Evolutionary conservation across 1,140 invertebrate species (phyloP).

Genomic region (Drosophila sulfurigaster): DNA sequence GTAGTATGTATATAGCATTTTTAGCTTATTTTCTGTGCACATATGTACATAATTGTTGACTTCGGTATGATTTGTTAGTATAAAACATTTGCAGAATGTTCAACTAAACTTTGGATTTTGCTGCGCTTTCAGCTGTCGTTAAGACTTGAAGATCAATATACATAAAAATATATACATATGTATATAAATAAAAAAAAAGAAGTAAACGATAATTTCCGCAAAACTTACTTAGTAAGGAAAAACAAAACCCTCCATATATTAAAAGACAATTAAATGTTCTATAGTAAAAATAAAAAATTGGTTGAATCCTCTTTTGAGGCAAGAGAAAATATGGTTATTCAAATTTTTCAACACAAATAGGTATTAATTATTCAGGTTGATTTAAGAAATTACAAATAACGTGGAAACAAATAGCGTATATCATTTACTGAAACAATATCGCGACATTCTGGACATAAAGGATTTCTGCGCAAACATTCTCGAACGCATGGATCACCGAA

Average conservation of each 20-base stretch:
- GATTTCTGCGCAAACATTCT: not conserved
- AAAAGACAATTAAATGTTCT: no score
- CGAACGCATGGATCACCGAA: not conserved
- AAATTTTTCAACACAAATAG: no score
- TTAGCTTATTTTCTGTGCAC: slow-evolving; percentile 35
- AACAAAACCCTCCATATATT: no score
- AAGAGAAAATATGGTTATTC: no score
- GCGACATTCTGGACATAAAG: not conserved
- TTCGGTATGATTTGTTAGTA: slow-evolving; percentile 67
- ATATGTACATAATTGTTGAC: slow-evolving; percentile 75
- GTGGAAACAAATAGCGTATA: not conserved
- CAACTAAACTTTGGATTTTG: slow-evolving; percentile 27
- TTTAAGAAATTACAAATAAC: no score
- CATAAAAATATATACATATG: not conserved
- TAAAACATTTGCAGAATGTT: slow-evolving; percentile 55
- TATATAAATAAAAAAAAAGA: no score
- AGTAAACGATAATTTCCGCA: no score
- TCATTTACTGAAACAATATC: not conserved
- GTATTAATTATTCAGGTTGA: no score
- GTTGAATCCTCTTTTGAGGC: no score
- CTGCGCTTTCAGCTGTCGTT: not conserved
- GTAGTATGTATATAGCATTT: slow-evolving; percentile 53
- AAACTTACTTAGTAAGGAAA: no score
- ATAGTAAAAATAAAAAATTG: no score
- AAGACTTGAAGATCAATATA: not conserved